These are phyloP conservation scores for Pachycephala philippinensis DNA, from an alignment of 2,113 vertebrate genomes.

Conservation along the genomic window DNA sequence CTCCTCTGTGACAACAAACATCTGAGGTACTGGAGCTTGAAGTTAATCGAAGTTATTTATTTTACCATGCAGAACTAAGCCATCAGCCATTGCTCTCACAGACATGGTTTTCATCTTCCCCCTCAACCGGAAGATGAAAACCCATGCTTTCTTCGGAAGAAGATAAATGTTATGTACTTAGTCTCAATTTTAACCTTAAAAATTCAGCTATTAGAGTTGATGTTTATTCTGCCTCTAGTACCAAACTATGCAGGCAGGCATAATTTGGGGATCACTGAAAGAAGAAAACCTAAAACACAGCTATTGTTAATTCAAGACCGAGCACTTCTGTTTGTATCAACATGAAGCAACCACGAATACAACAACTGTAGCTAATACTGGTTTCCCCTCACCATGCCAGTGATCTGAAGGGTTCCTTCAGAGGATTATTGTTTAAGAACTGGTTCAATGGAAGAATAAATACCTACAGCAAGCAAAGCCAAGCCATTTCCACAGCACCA, in stretches of 20 bases:
- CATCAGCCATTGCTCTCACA: conserved; percentile 24
- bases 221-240: conserved; percentile 28
- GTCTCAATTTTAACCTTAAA: conserved; percentile 30
- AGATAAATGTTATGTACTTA: conserved; percentile 2
- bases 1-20: conserved; percentile 61
- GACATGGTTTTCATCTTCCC: not conserved
- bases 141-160: not conserved
- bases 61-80: conserved; percentile 54
- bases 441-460: not conserved
- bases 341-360: not conserved
- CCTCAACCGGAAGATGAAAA: not conserved
- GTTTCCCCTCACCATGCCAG: not conserved
- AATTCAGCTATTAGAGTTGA: not conserved
- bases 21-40: conserved; percentile 50
- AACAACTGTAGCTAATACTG: not conserved
- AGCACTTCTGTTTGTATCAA: not conserved
- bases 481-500: not conserved
- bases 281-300: not conserved
- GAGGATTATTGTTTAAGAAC: not conserved
- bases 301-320: not conserved
- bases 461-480: not conserved
- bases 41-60: conserved; percentile 55
- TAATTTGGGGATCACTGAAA: not conserved
- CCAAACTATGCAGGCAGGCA: not conserved
- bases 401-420: conserved; percentile 35